Evolutionary conservation across 2,888 invertebrate species (phyloP).

Genomic region (Candidula unifasciata): DNA sequence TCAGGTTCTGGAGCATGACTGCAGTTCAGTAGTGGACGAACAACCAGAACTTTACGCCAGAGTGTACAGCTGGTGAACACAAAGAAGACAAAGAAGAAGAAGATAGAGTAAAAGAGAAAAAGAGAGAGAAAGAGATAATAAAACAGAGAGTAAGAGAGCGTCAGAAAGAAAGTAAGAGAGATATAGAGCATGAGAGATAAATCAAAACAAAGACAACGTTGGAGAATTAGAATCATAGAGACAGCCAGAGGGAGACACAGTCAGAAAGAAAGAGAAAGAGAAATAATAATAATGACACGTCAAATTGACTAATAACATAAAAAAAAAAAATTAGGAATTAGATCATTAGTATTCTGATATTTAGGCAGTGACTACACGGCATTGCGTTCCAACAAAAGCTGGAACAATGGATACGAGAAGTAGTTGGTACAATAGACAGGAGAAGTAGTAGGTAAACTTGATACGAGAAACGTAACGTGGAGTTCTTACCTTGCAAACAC

Average conservation of each 20-base stretch:
- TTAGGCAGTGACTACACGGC: too few relatives aligned
- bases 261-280: neutral
- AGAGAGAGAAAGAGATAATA: neutral
- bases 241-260: neutral
- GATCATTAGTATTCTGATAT: too few relatives aligned
- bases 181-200: neutral
- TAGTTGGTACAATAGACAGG: too few relatives aligned
- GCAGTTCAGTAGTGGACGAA: too few relatives aligned
- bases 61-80: neutral
- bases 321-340: too few relatives aligned
- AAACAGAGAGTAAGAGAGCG: neutral
- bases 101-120: neutral
- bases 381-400: too few relatives aligned
- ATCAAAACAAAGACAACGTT: neutral
- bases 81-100: neutral
- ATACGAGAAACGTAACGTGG: neutral
- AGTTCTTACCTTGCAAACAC: conserved; percentile 65
- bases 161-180: neutral
- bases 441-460: too few relatives aligned
- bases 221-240: neutral
- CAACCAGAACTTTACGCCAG: too few relatives aligned
- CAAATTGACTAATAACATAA: too few relatives aligned
- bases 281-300: too few relatives aligned
- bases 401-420: too few relatives aligned
- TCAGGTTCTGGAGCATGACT: too few relatives aligned